These are phyloP conservation scores for Siderastrea radians DNA, from an alignment of 92 coral and sea anemone species.

Conservation along the genomic window DNA sequence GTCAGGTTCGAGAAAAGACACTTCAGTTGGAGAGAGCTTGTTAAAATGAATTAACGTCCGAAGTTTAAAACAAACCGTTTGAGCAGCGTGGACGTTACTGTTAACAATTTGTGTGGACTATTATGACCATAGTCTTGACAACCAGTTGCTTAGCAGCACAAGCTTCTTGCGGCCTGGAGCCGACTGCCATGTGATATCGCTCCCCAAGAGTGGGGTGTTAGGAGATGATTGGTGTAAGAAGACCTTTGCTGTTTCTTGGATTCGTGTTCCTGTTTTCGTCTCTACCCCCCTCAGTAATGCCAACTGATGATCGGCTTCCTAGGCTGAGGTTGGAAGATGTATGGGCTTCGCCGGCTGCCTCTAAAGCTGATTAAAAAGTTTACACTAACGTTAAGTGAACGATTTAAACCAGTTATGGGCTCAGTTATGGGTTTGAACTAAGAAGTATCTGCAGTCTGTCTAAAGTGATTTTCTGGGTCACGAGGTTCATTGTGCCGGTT, in stretches of 20 bases:
- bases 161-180: background rate
- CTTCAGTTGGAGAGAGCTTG: background rate
- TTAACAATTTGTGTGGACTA: background rate
- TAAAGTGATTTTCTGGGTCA: too few species aligned
- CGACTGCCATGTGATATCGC: background rate
- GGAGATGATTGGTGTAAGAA: constrained; percentile 81
- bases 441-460: too few species aligned
- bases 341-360: constrained; percentile 45
- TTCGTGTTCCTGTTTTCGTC: constrained; percentile 55
- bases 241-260: constrained; percentile 79
- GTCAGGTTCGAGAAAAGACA: background rate
- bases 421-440: too few species aligned
- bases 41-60: background rate
- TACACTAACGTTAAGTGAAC: too few species aligned
- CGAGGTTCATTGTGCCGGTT: too few species aligned
- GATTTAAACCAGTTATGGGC: too few species aligned
- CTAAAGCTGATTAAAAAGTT: background rate
- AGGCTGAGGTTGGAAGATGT: constrained; percentile 71
- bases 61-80: background rate
- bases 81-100: too few species aligned
- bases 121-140: background rate
- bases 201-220: constrained; percentile 24
- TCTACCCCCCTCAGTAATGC: constrained; percentile 55
- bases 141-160: background rate
- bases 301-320: constrained; percentile 67